A percentile compares a stretch with the other conserved stretches of the same genome.
phyloP scores from a whole-genome alignment of 2,888 invertebrate genomes.

The Craniophora ligustri region DNA sequence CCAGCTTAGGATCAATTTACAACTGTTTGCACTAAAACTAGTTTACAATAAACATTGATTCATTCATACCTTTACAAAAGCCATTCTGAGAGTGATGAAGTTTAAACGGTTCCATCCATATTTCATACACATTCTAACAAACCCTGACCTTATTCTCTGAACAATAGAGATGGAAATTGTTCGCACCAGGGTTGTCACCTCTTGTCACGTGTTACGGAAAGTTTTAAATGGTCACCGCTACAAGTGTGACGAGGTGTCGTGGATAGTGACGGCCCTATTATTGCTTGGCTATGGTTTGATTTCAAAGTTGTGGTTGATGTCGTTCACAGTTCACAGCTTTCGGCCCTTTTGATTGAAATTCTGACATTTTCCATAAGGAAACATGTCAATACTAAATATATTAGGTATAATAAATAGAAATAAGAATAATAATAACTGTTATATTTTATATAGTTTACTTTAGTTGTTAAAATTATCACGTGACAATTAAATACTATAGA shows the following conservation, averaged over 20 bases:
- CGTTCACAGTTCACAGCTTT: neutral
- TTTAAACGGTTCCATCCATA: constrained; percentile 26
- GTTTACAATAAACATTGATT: constrained; percentile 2
- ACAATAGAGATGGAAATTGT: constrained; percentile 33
- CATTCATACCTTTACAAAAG: constrained; percentile 12
- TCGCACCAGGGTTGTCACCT: constrained; percentile 21
- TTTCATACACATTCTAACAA: constrained; percentile 5
- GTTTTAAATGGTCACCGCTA: constrained; percentile 76
- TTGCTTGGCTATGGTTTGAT: constrained; percentile 64
- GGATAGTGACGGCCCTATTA: constrained; percentile 73
- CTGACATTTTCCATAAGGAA: neutral
- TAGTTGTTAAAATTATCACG: too few species aligned
- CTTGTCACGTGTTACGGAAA: constrained; percentile 55
- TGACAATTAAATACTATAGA: too few species aligned
- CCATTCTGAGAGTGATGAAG: constrained; percentile 12
- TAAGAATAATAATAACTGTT: too few species aligned
- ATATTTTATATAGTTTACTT: too few species aligned
- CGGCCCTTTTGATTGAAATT: neutral
- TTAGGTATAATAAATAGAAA: too few species aligned
- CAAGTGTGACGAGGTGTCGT: constrained; percentile 72
- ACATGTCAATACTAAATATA: too few species aligned
- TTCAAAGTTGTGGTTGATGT: constrained; percentile 37
- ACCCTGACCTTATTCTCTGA: constrained; percentile 5
- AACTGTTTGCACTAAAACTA: neutral
- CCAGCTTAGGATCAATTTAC: neutral